phyloP scores from a whole-genome alignment of 1,140 invertebrate species.

The Aporrectodea caliginosa region DNA sequence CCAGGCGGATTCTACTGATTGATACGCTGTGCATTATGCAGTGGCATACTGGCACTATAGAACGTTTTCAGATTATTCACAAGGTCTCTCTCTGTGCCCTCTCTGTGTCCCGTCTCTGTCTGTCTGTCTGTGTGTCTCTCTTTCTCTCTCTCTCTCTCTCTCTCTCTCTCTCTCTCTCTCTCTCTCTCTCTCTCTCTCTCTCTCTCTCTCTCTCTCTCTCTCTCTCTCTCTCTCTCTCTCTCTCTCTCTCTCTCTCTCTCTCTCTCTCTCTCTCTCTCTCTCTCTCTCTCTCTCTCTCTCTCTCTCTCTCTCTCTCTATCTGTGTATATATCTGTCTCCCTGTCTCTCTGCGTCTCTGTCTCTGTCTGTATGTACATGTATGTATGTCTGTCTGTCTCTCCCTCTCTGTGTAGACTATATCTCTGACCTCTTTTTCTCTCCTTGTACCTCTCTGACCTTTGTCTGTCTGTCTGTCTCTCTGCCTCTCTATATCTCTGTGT shows the following conservation, averaged over 20 bases:
- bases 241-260: slow-evolving; percentile 1
- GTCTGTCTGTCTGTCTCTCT: neutral
- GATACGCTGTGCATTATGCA: too few relatives aligned
- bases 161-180: neutral
- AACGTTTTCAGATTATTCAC: too few relatives aligned
- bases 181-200: neutral
- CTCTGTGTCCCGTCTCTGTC: neutral
- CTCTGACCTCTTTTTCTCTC: neutral
- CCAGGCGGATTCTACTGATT: too few relatives aligned
- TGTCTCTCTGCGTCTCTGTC: neutral
- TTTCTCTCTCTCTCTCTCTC: neutral
- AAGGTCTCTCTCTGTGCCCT: neutral
- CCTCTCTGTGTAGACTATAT: too few relatives aligned
- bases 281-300: neutral
- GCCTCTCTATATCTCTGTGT: neutral
- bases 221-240: neutral
- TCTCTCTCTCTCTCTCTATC: neutral
- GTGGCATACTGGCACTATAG: too few relatives aligned
- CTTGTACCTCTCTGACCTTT: neutral
- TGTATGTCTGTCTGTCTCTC: neutral
- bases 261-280: slow-evolving; percentile 1
- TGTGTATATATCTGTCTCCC: neutral
- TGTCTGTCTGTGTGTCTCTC: neutral
- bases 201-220: neutral
- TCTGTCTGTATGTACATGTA: too few relatives aligned